phyloP scores from a whole-genome alignment of 2,888 invertebrate genomes.

The Hydropsyche betteni region DNA sequence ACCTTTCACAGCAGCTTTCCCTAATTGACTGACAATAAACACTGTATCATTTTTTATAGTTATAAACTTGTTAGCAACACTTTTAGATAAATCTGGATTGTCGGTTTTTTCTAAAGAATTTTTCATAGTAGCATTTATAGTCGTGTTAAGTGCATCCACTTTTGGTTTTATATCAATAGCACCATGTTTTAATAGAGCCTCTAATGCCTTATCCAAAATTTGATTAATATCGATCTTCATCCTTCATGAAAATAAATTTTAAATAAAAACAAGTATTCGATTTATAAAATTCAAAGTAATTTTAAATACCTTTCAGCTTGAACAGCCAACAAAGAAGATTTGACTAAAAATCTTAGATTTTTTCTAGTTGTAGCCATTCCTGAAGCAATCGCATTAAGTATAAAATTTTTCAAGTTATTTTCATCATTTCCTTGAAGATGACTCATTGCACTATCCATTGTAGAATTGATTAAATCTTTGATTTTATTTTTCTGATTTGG shows the following conservation, averaged over 20 bases:
- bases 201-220: conserved; percentile 61
- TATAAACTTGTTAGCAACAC: conserved; percentile 52
- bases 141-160: conserved; percentile 47
- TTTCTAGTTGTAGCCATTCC: conserved; percentile 67
- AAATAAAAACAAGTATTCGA: not conserved
- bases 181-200: conserved; percentile 60
- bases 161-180: conserved; percentile 56
- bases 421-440: conserved; percentile 66
- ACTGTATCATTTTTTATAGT: conserved; percentile 56
- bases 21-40: conserved; percentile 73
- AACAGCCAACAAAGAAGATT: conserved; percentile 71
- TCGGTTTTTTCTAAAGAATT: conserved; percentile 30
- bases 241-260: conserved; percentile 43
- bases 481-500: conserved; percentile 68
- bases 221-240: conserved; percentile 59
- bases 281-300: not conserved
- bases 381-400: conserved; percentile 76
- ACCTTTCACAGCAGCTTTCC: conserved; percentile 86
- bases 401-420: conserved; percentile 68
- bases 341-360: conserved; percentile 66
- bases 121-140: not conserved
- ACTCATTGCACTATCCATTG: conserved; percentile 74
- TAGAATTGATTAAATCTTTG: conserved; percentile 67
- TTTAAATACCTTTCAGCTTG: conserved; percentile 61
- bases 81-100: conserved; percentile 19